These are phyloP conservation scores for Lagenorhynchus albirostris DNA, from an alignment of 2,113 vertebrate genomes.

Conservation along the genomic window DNA sequence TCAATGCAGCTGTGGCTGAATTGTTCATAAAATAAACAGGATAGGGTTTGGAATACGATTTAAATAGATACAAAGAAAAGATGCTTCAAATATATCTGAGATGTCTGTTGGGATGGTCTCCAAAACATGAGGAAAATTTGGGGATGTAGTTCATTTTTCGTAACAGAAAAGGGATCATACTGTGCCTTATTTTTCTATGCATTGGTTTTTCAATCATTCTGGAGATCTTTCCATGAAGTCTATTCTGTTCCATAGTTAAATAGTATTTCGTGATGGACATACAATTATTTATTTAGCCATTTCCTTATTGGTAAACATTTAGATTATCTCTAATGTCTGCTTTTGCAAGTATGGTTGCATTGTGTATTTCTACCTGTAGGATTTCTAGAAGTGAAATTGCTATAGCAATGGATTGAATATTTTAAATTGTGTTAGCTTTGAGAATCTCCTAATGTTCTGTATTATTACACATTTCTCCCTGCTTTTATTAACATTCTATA, in stretches of 20 bases:
- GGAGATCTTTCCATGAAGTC: neutral
- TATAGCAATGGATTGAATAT: neutral
- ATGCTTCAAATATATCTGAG: neutral
- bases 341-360: neutral
- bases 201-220: neutral
- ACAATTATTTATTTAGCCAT: neutral
- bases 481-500: neutral
- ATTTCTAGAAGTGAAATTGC: neutral
- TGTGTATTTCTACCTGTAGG: neutral
- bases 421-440: neutral
- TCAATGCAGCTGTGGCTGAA: neutral
- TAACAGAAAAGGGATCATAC: neutral
- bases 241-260: neutral
- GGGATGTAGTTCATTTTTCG: neutral
- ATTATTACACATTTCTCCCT: neutral
- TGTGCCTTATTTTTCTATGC: neutral
- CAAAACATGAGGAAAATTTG: neutral
- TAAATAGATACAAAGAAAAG: neutral
- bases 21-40: neutral
- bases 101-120: neutral
- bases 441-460: neutral
- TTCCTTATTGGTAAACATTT: neutral
- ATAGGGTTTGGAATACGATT: neutral
- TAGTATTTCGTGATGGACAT: neutral
- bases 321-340: neutral